phyloP scores from a whole-genome alignment of 2,113 vertebrate species.

The Melanerpes aurifrons region DNA sequence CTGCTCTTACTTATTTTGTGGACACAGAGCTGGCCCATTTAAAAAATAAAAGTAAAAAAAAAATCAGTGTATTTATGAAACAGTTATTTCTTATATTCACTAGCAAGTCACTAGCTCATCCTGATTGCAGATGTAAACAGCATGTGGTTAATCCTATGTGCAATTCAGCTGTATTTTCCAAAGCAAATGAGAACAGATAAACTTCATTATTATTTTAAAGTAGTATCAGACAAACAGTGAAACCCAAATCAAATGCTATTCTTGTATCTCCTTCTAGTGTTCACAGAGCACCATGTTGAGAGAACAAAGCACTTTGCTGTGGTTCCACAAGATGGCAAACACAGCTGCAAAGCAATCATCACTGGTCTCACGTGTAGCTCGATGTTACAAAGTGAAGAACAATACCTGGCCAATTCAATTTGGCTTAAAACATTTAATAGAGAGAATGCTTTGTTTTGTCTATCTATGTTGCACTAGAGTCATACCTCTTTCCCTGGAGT shows the following conservation, averaged over 20 bases:
- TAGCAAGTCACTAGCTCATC: background rate
- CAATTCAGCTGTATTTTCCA: slow-evolving; percentile 14
- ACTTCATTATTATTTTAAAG: background rate
- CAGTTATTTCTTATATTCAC: background rate
- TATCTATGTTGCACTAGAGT: background rate
- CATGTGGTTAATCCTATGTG: background rate
- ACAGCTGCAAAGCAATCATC: background rate
- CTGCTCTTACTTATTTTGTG: background rate
- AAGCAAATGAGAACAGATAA: background rate
- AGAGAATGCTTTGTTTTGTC: background rate
- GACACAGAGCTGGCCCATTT: background rate
- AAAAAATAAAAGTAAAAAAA: background rate
- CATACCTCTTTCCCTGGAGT: background rate
- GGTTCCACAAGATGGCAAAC: background rate
- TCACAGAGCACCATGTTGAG: background rate
- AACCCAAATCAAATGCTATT: slow-evolving; percentile 26
- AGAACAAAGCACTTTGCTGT: background rate
- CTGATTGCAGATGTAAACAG: slow-evolving; percentile 1
- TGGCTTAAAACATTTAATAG: background rate
- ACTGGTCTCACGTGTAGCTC: background rate
- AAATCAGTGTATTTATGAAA: background rate
- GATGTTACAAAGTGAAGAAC: background rate
- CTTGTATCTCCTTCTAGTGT: background rate
- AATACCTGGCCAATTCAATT: background rate
- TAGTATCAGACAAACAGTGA: background rate